Evolutionary conservation across 2,797 vertebrate species (phyloP), one percentile per base, ranked within the genome.

Genomic region (Chaetophractus vellerosus): DNA sequence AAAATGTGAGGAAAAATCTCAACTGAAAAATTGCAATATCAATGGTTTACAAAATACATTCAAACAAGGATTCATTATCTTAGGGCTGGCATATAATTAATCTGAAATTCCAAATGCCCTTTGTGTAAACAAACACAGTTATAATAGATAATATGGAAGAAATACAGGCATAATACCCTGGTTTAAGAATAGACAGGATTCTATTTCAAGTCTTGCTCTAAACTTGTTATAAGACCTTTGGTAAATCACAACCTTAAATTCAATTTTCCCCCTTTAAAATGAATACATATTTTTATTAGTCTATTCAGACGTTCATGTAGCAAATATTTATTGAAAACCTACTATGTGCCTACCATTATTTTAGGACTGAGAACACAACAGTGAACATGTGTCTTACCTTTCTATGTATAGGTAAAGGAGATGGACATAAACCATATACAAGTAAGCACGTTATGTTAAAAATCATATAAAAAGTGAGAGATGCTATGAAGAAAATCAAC

Each of bases 311-410:
- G 36, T 68, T 79, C 23, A 79, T 36, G 57, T 9, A 69, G 15
- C 48, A 91, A 88, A 79, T 69, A 75, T 52, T 96, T 76, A 71
- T 28, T 85, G 36, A 74, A 95, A 91, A 55, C 38, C 38, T 38
- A 38, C 38, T 38, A 38, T 38, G 38, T 38, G 38, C 38, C 38
- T 38, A 38, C 6, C n/a, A 68, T 19, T 69, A n/a, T 57, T 68
- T 63, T 63, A 88, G 79, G 63, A 72, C 38, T 83, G 4, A 28
- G 6, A 71, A 74, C 38, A 31, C 52, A 72, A 59, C 18, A 55
- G 31, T n/a, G 41, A 55, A 45, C 0, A 8, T 79, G 11, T 5
- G 63, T 78, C 38, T 87, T 72, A 64, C 12, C 72, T 80, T 38
- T 57, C 45, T 85, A 21, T 63, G 36, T 75, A 80, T 5, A 88